phyloP scores from a whole-genome alignment of 2,113 vertebrate genomes.

The Poicephalus gulielmi region DNA sequence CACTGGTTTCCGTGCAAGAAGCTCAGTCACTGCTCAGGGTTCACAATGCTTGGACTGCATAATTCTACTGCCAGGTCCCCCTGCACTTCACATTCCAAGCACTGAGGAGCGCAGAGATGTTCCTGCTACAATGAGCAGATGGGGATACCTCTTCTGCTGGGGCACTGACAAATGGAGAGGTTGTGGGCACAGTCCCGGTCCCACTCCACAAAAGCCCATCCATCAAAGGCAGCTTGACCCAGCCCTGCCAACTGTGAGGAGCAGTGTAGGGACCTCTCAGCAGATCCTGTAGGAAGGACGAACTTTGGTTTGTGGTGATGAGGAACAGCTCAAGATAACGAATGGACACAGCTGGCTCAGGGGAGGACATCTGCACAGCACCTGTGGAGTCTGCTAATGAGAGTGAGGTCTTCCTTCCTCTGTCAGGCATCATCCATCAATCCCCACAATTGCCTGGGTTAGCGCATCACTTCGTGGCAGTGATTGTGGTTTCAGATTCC shows the following conservation, averaged over 20 bases:
- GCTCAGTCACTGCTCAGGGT: not conserved
- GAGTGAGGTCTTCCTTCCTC: not conserved
- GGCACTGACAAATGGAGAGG: not conserved
- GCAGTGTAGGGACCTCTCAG: not conserved
- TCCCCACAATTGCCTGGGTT: not conserved
- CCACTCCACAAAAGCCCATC: not conserved
- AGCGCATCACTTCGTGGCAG: not conserved
- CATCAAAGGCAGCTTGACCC: not conserved
- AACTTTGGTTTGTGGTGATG: not conserved
- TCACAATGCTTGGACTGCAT: not conserved
- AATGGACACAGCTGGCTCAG: not conserved
- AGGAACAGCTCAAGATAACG: not conserved
- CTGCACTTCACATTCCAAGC: not conserved
- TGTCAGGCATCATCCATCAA: not conserved
- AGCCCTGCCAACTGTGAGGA: not conserved
- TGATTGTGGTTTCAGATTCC: not conserved
- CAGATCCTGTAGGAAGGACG: not conserved
- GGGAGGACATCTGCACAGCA: not conserved
- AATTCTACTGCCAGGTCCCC: not conserved
- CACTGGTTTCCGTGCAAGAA: accelerated
- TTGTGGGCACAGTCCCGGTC: not conserved
- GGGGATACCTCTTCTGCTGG: not conserved
- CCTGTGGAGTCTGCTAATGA: not conserved
- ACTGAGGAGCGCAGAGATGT: accelerated
- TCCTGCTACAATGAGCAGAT: not conserved